Base-by-base conservation (phyloP, 1,140 invertebrate species). In the Cylas formicarius region DNA sequence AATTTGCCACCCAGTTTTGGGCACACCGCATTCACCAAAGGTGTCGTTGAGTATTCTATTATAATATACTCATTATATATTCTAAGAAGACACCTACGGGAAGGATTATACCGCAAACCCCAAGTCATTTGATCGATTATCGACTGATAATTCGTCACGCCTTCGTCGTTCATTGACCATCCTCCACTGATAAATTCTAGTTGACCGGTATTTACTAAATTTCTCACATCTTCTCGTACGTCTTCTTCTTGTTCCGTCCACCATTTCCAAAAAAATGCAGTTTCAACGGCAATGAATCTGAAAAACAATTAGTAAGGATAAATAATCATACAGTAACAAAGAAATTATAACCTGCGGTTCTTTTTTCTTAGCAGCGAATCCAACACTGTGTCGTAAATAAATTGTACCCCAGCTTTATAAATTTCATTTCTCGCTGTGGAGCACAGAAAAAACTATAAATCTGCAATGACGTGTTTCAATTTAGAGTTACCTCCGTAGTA, bases 151-250 rank as follows among this genome's bases (percentile, higher is more conserved):
- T 97, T 89, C 1, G 86, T 80, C 0, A 78, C 72, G 0, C 91
- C 93, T 62, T 97, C 94, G 61, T 97, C 94, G 66, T 96, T 92
- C 89, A 94, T 92, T 42, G 78, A 82, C 87, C 88, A 92, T 0
- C 80, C 83, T 0, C 90, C 90, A 2, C 81, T 80, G 5, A 84
- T 86, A 48, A 98, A 89, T 70, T 96, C 89, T 17, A 98, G 67
- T 49, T 86, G 78, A 3, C 90, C 91, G 52, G 79, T 68, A 2
- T 73, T 58, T 1, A 90, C 81, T 14, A 89, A 63, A 3, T 66
- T 59, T 41, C 72, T 72, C 0, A 82, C 76, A 10, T 67, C 56
- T 11, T 77, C 57, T 32, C 75, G 69, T 1, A 72, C 70, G 2
- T 63, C 57, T 1, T 84, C 76, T 10, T 71, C 57, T 59, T 94